These are phyloP conservation scores for Vanessa tameamea DNA, from an alignment of 1,140 invertebrate species.

Conservation along the genomic window DNA sequence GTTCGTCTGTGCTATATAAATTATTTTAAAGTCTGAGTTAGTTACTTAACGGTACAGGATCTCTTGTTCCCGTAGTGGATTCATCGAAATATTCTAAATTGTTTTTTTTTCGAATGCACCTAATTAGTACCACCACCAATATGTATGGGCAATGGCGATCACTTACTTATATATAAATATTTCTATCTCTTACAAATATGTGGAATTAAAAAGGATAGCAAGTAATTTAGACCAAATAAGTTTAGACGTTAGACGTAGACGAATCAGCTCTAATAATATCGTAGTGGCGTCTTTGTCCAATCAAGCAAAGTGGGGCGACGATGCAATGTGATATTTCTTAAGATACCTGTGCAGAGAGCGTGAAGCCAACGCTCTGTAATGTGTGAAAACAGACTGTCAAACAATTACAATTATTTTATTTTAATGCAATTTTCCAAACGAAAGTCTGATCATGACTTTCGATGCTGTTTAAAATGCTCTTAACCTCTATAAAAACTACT, in stretches of 20 bases:
- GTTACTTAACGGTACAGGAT: too few relatives aligned
- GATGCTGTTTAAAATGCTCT: slow-evolving; percentile 8
- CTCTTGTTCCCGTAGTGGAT: too few relatives aligned
- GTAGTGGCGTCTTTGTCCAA: slow-evolving; percentile 20
- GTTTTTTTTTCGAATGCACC: too few relatives aligned
- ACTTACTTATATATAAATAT: background rate
- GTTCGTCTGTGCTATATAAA: too few relatives aligned
- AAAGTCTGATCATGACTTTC: background rate
- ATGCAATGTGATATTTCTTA: slow-evolving; percentile 44
- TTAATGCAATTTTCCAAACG: slow-evolving; percentile 1
- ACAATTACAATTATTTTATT: slow-evolving; percentile 19
- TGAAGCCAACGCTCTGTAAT: slow-evolving; percentile 32
- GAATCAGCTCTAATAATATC: background rate
- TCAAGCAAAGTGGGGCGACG: slow-evolving; percentile 34
- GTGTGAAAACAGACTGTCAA: slow-evolving; percentile 26
- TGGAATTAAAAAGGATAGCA: too few relatives aligned
- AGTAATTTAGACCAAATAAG: too few relatives aligned
- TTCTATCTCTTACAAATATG: background rate
- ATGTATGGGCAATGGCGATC: too few relatives aligned
- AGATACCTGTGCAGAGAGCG: slow-evolving; percentile 58
- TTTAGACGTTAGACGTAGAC: too few relatives aligned
- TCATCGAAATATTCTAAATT: too few relatives aligned
- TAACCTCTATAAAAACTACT: slow-evolving; percentile 16
- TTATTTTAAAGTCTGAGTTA: too few relatives aligned
- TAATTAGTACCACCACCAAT: too few relatives aligned